phyloP scores from a whole-genome alignment of 2,888 invertebrate genomes.

The Drepana falcataria region DNA sequence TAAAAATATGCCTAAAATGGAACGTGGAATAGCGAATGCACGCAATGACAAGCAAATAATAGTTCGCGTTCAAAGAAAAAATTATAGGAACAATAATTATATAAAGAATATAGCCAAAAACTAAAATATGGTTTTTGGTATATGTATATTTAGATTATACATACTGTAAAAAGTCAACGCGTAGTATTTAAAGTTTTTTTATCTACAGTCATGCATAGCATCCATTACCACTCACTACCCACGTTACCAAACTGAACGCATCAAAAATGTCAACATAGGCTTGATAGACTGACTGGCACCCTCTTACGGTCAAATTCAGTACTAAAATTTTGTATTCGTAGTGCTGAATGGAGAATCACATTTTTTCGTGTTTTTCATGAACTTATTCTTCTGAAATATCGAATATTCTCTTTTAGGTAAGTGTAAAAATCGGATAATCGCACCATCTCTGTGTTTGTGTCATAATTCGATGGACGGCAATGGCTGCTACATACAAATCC shows the following conservation, averaged over 20 bases:
- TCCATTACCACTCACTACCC: too few species aligned
- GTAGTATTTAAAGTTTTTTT: too few species aligned
- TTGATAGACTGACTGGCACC: constrained; percentile 25
- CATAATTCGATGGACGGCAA: constrained; percentile 25
- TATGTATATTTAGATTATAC: too few species aligned
- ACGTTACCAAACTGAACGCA: constrained; percentile 26
- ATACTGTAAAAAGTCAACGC: too few species aligned
- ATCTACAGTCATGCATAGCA: too few species aligned
- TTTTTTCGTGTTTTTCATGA: constrained; percentile 75
- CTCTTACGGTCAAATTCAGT: constrained; percentile 51
- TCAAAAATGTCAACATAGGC: constrained; percentile 19
- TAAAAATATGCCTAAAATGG: constrained; percentile 10
- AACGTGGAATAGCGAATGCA: constrained; percentile 3
- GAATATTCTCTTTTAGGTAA: constrained; percentile 70
- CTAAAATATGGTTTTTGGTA: too few species aligned
- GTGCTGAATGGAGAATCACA: constrained; percentile 75
- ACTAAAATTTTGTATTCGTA: constrained; percentile 78
- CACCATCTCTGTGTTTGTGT: constrained; percentile 12
- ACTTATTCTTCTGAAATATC: constrained; percentile 62
- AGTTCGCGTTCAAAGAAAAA: neutral
- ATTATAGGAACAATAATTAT: neutral
- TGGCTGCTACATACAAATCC: constrained; percentile 44
- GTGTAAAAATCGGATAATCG: constrained; percentile 30
- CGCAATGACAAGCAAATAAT: constrained; percentile 40
- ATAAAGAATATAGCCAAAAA: too few species aligned